Conservation (phyloP, 2,113 vertebrate genomes). For the Zeus faber region DNA sequence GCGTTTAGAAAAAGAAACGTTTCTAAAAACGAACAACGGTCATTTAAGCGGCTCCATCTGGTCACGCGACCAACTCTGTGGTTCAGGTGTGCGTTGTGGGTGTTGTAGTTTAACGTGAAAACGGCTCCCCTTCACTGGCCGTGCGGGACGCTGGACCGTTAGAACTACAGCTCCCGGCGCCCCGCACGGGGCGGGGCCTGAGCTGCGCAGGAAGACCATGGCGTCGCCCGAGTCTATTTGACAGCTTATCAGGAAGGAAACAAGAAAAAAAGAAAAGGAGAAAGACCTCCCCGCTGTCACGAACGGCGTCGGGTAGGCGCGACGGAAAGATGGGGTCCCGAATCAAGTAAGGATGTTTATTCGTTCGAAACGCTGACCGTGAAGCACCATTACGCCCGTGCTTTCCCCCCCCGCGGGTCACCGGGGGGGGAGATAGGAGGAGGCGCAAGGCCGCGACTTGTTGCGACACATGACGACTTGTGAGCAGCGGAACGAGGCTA, state of each 20-base stretch:
- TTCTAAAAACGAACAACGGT: no score
- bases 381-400: neutral
- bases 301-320: conserved; percentile 22
- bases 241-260: conserved; percentile 53
- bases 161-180: conserved; percentile 63
- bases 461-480: conserved; percentile 51
- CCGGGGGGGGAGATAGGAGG: conserved; percentile 2
- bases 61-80: no score
- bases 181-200: conserved; percentile 27
- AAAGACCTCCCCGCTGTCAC: conserved; percentile 26
- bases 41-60: no score
- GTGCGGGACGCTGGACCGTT: no score
- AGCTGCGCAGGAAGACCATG: conserved; percentile 56
- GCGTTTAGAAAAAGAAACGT: no score
- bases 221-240: conserved; percentile 52
- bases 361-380: neutral
- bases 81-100: no score
- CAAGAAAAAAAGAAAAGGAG: conserved; percentile 39
- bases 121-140: no score
- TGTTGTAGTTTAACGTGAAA: no score
- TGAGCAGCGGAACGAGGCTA: neutral
- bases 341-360: conserved; percentile 66
- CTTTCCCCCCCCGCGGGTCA: conserved; percentile 31
- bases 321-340: conserved; percentile 70
- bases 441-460: conserved; percentile 60